Evolutionary conservation across 2,797 vertebrate species (phyloP).

Genomic region (Cichlasoma orientale): DNA sequence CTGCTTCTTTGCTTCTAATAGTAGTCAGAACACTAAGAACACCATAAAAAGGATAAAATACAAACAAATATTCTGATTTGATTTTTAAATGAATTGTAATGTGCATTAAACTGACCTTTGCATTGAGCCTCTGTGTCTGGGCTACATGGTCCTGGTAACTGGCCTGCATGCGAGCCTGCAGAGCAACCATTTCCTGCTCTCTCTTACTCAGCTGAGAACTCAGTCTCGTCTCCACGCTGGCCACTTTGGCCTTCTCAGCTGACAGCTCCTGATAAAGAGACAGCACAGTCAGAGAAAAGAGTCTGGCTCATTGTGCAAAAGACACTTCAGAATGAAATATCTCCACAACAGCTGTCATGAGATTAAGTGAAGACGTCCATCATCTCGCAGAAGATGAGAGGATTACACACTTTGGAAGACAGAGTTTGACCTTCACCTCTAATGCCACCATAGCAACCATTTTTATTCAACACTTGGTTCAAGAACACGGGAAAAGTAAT

Average conservation of each 20-base stretch:
- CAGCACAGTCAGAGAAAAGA: not conserved
- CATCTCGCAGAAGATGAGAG: not conserved
- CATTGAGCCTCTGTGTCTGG: slow-evolving; percentile 89
- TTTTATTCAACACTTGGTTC: not conserved
- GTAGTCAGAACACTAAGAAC: not conserved
- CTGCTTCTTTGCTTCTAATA: not conserved
- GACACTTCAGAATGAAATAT: not conserved
- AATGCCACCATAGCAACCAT: not conserved
- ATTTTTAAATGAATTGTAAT: not conserved
- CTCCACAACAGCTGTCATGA: not conserved
- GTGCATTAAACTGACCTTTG: slow-evolving; percentile 83
- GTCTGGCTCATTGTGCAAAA: not conserved
- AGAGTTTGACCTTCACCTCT: too few relatives aligned
- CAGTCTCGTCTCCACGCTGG: slow-evolving; percentile 83
- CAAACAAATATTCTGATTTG: not conserved
- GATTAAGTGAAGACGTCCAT: not conserved
- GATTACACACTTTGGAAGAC: not conserved
- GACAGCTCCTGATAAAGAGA: slow-evolving; percentile 83
- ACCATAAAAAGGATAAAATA: not conserved
- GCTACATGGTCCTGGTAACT: slow-evolving; percentile 91
- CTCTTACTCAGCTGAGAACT: slow-evolving; percentile 88
- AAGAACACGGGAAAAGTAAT: not conserved
- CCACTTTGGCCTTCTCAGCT: slow-evolving; percentile 86
- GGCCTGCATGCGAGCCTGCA: slow-evolving; percentile 94
- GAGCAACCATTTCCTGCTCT: slow-evolving; percentile 87